Percentiles rank a stretch among this genome's conserved stretches.
phyloP scores from a whole-genome alignment of 2,888 invertebrate genomes.

The Caenorhabditis virilis region DNA sequence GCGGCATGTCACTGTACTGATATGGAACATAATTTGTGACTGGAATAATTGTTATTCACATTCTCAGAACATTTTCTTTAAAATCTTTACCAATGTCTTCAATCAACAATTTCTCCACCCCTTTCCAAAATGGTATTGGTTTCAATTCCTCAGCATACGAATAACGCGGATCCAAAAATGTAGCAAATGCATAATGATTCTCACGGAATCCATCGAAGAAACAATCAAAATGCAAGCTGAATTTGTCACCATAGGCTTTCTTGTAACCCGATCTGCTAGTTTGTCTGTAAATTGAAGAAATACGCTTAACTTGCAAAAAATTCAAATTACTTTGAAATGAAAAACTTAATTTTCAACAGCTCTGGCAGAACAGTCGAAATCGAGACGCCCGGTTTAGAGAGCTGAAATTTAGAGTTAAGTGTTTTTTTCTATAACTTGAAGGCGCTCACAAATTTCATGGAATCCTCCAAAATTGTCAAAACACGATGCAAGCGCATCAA shows the following conservation, averaged over 20 bases:
- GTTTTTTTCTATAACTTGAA: too few relatives aligned
- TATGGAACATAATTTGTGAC: too few relatives aligned
- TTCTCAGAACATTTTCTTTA: too few relatives aligned
- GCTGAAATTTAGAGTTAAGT: too few relatives aligned
- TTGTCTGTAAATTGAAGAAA: neutral
- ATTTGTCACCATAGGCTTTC: neutral
- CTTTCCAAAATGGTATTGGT: neutral
- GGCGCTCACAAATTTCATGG: too few relatives aligned
- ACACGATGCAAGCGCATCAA: too few relatives aligned
- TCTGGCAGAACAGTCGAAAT: constrained; percentile 20
- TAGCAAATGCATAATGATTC: constrained; percentile 2
- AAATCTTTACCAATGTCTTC: too few relatives aligned
- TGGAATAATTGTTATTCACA: too few relatives aligned
- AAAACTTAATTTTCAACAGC: neutral
- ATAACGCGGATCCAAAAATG: constrained; percentile 16
- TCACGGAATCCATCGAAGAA: neutral
- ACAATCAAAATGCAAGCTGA: neutral
- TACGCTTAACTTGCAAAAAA: neutral
- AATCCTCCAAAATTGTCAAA: too few relatives aligned
- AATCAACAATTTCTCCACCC: constrained; percentile 10
- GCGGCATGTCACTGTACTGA: too few relatives aligned
- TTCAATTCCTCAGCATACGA: neutral
- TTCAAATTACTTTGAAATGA: neutral
- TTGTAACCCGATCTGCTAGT: neutral
- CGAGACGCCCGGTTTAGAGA: neutral